Evolutionary conservation across 2,797 vertebrate genomes (phyloP).

Genomic region (Dendrocincla tyrannina): DNA sequence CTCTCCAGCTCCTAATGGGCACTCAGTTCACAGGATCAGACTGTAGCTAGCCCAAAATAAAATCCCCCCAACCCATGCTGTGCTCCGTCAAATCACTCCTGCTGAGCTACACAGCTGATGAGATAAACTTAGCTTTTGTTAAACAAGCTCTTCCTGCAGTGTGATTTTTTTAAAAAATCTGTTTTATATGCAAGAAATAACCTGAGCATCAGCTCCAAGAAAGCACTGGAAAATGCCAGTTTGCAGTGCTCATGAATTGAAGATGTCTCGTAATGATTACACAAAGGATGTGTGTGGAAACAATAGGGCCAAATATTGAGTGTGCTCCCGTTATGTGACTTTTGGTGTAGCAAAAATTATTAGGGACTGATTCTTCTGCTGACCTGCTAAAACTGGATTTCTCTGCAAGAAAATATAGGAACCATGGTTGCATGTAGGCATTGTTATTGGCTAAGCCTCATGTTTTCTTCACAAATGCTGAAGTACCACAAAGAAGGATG

Average conservation of each 20-base stretch:
- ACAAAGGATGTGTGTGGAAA: not conserved
- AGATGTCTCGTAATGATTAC: not conserved
- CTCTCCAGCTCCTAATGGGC: not conserved
- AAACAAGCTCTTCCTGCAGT: slow-evolving; percentile 5
- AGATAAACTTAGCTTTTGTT: slow-evolving; percentile 58
- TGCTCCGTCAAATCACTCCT: slow-evolving; percentile 13
- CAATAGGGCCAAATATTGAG: not conserved
- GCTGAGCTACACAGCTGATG: slow-evolving; percentile 31
- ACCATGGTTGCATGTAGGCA: not conserved
- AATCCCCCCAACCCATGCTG: not conserved
- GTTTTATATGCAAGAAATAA: slow-evolving; percentile 43
- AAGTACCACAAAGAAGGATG: not conserved
- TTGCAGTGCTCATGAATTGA: not conserved
- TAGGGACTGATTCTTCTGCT: not conserved
- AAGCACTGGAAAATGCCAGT: not conserved
- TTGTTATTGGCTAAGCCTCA: not conserved
- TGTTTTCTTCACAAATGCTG: not conserved
- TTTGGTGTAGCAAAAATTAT: not conserved
- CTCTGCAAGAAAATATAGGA: not conserved
- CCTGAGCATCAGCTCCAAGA: slow-evolving; percentile 10
- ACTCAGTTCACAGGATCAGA: not conserved
- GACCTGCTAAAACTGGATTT: not conserved
- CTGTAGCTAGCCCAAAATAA: not conserved
- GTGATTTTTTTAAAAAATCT: not conserved
- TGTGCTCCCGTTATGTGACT: not conserved